These are phyloP conservation scores for Lepetodrilus schrolli DNA, from an alignment of 2,888 invertebrate genomes.

Conservation along the genomic window DNA sequence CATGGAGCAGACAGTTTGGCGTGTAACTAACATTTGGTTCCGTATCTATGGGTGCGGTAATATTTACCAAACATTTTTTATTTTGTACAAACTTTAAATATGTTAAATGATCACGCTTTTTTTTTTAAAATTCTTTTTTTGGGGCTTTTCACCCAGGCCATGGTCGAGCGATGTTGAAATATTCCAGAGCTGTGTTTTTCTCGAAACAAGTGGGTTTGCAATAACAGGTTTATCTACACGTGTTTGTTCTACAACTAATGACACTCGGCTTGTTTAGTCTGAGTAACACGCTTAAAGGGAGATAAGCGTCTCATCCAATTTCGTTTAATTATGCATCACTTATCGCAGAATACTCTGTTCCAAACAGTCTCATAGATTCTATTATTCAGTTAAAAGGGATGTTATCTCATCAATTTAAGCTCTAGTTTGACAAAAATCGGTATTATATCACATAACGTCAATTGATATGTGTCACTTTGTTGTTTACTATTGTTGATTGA, in stretches of 20 bases:
- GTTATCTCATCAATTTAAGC: conserved; percentile 11
- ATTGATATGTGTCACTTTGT: conserved; percentile 14
- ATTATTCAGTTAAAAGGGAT: conserved; percentile 15
- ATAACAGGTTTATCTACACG: conserved; percentile 18
- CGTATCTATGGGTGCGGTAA: conserved; percentile 24
- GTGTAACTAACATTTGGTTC: neutral
- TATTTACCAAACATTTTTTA: conserved; percentile 22
- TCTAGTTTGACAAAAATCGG: neutral
- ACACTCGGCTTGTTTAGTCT: conserved; percentile 22
- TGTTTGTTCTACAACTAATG: conserved; percentile 15
- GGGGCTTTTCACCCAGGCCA: neutral
- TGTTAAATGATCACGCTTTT: neutral
- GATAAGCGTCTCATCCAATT: conserved; percentile 11
- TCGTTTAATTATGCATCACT: conserved; percentile 16
- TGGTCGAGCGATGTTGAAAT: neutral
- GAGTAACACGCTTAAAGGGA: conserved; percentile 14
- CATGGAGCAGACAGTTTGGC: neutral
- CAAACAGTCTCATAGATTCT: conserved; percentile 3
- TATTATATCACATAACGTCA: conserved; percentile 8
- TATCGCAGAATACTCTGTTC: conserved; percentile 2
- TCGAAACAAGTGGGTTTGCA: neutral
- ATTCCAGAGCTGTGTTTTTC: neutral
- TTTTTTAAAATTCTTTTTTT: too few species aligned
- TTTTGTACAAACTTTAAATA: neutral
- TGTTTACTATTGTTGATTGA: neutral